phyloP scores from a whole-genome alignment of 2,113 vertebrate species.

The Mus musculus region DNA sequence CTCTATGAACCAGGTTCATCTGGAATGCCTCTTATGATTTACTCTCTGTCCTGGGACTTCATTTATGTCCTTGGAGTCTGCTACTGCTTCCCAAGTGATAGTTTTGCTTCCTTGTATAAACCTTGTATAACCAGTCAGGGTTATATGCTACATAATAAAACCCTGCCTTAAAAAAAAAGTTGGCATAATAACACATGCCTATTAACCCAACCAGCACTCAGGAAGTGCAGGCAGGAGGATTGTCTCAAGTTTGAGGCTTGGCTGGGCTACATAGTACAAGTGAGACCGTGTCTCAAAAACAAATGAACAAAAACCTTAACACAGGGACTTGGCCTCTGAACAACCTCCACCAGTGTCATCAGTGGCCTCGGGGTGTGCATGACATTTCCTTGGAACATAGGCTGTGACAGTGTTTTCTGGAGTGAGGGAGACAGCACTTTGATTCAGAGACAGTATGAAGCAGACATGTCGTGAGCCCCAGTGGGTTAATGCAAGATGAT shows the following conservation, averaged over 20 bases:
- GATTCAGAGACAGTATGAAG: not conserved
- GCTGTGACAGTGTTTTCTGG: not conserved
- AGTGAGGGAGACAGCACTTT: not conserved
- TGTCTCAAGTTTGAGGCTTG: not conserved
- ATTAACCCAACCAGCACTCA: not conserved
- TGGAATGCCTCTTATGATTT: too few relatives aligned
- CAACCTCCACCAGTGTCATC: not conserved
- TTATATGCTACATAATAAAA: not conserved
- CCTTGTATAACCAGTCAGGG: not conserved
- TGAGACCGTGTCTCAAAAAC: not conserved
- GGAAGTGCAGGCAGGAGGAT: not conserved
- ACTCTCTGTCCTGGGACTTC: too few relatives aligned
- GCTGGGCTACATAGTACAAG: not conserved
- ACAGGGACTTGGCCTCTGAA: not conserved
- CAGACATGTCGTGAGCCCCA: rapidly evolving
- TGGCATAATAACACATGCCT: not conserved
- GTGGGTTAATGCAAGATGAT: not conserved
- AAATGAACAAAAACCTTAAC: not conserved
- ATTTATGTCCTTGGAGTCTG: too few relatives aligned
- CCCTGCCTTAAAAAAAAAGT: not conserved
- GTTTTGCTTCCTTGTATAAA: too few relatives aligned
- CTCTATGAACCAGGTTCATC: not conserved
- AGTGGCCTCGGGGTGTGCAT: not conserved
- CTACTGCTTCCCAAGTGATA: too few relatives aligned
- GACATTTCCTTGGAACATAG: not conserved